These are phyloP conservation scores for Scartelaos histophorus DNA, from an alignment of 2,113 vertebrate species.

Conservation along the genomic window DNA sequence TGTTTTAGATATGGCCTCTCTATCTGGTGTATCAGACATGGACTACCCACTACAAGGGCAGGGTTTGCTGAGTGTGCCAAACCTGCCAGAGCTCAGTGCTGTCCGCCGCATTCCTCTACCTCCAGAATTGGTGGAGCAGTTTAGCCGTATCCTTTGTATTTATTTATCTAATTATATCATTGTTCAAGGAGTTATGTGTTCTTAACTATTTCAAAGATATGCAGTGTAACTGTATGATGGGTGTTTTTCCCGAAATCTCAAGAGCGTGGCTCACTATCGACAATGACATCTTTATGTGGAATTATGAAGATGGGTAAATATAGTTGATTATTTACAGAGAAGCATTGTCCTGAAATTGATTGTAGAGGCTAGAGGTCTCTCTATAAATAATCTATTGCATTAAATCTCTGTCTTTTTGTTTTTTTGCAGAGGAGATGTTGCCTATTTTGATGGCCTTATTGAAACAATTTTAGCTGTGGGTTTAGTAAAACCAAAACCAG, in stretches of 20 bases:
- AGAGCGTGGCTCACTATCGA: constrained; percentile 97
- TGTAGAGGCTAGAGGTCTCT: not conserved
- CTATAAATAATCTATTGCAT: not conserved
- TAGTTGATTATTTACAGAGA: constrained; percentile 1
- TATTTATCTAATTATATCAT: not conserved
- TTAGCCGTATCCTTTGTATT: constrained; percentile 90
- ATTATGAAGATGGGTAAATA: constrained; percentile 94
- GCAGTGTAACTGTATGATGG: constrained; percentile 99
- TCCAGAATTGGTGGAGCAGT: constrained; percentile 95
- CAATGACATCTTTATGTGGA: constrained; percentile 98
- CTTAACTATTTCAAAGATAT: constrained; percentile 88
- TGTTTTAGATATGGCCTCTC: constrained; percentile 85
- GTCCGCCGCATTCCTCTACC: constrained; percentile 91
- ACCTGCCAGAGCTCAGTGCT: constrained; percentile 90
- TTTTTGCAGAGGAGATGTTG: constrained; percentile 86
- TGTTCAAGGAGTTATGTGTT: not conserved
- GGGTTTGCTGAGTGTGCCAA: constrained; percentile 87
- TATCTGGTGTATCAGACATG: constrained; percentile 96
- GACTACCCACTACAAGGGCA: constrained; percentile 97
- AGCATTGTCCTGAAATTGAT: not conserved
- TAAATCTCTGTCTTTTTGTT: not conserved
- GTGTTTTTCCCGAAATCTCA: constrained; percentile 93
- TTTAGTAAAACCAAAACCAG: constrained; percentile 92
- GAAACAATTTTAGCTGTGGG: constrained; percentile 98
- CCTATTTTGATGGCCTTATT: constrained; percentile 96